Base-by-base conservation (phyloP, 2,888 invertebrate genomes). In the Carterocephalus palaemon region DNA sequence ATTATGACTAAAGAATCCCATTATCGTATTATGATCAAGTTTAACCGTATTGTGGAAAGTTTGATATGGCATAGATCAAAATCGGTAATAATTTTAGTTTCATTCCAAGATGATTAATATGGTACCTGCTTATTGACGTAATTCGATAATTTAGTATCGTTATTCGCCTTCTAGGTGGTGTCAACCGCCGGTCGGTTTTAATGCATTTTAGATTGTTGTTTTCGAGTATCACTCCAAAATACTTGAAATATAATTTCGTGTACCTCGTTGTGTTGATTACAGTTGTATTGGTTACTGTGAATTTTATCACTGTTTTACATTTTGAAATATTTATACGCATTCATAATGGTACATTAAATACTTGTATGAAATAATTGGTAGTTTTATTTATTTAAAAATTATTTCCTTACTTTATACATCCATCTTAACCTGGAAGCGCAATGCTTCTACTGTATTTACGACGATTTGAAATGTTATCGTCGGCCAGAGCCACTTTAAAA, bases 231-330 rank as follows among this genome's bases (percentile, higher is more conserved):
- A 60, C 52, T 61, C 49, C 57, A 50, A 57, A 53, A 56, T 57
- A 54, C 56, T 70, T 67, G 68, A 74, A 77, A 73, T 74, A 73
- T 80, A 67, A 75, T 82, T 85, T 82, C 65, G 61, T 66, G 67
- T 66, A 68, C 56, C 69, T 66, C 74, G 70, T 81, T 82, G 60
- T 67, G 70, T 85, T 82, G 60, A 60, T 75, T 73, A 70, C 79
- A 78, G 73, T 83, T 80, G 65, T 78, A 83, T 85, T 78, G 78
- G 80, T 84, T 85, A 71, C 69, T 82, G 81, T 84, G 82, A 83
- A 88, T 88, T 88, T 85, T 88, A 88, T 88, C 82, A 87, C 86
- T 88, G 88, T 88, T 87, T 88, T 87, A 85, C 78, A 84, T 82
- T 88, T 87, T 85, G 75, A 87, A 88, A 88, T 87, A 88, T 88